phyloP scores from a whole-genome alignment of 2,888 invertebrate genomes.

The Heliconius erato region DNA sequence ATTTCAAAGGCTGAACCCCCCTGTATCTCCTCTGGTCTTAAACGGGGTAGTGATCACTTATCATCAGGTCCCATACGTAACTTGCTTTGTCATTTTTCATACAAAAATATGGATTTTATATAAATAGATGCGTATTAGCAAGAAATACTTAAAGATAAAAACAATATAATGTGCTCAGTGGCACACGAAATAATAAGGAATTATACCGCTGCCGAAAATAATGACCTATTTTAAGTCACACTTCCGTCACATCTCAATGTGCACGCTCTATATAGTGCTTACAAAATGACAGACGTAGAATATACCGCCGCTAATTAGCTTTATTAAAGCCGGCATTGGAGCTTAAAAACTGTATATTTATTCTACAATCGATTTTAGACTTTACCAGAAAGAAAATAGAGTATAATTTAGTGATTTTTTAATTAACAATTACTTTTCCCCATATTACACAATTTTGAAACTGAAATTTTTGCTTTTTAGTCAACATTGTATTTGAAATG shows the following conservation, averaged over 20 bases:
- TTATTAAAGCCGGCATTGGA: constrained; percentile 32
- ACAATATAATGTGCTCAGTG: no score
- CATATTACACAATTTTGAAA: constrained; percentile 32
- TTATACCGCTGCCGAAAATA: not conserved
- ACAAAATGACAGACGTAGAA: constrained; percentile 30
- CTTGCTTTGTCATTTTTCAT: no score
- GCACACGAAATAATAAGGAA: not conserved
- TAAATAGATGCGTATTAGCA: no score
- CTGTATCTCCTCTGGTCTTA: no score
- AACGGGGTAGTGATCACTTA: no score
- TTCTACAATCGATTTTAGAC: not conserved
- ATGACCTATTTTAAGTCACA: constrained; percentile 12
- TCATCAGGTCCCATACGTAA: no score
- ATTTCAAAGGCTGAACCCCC: no score
- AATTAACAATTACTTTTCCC: constrained; percentile 22
- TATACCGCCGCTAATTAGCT: constrained; percentile 36
- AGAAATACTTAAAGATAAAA: no score
- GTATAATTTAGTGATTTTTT: not conserved
- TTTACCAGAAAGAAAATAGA: not conserved
- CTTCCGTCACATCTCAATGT: constrained; percentile 23
- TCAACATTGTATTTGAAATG: constrained; percentile 4
- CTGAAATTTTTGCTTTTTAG: constrained; percentile 19
- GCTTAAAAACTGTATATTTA: constrained; percentile 14
- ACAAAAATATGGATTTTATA: no score
- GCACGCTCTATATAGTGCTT: not conserved